Percentiles rank a stretch among this genome's conserved stretches.
phyloP scores from a whole-genome alignment of 2,888 invertebrate genomes.

The Barypeithes pellucidus region DNA sequence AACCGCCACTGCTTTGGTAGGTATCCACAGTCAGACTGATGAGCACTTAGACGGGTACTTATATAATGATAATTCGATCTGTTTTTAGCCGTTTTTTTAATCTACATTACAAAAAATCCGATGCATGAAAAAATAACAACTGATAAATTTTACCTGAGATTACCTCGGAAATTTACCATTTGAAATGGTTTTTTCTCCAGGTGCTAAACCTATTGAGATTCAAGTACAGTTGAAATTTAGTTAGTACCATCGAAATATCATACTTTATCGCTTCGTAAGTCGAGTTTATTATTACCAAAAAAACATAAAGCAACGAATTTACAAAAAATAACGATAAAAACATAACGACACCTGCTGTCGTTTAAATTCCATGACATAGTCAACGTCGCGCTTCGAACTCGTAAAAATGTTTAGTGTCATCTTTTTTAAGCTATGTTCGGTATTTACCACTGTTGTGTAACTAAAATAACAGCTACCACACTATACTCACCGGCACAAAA shows the following conservation, averaged over 20 bases:
- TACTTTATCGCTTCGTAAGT: conserved; percentile 1
- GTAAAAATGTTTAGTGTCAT: conserved; percentile 26
- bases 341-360: conserved; percentile 5
- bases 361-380: conserved; percentile 33
- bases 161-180: no score
- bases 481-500: no score
- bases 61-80: no score
- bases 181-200: no score
- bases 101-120: no score
- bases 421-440: conserved; percentile 12
- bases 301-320: conserved; percentile 26
- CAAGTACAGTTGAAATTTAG: conserved; percentile 13
- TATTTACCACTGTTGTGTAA: background rate
- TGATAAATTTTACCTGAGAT: no score
- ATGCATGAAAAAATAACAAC: no score
- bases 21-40: no score
- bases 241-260: conserved; percentile 11
- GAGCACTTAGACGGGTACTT: no score
- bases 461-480: no score
- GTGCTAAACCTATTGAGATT: conserved; percentile 2
- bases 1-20: no score
- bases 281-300: conserved; percentile 24
- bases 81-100: no score
- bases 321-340: conserved; percentile 33
- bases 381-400: conserved; percentile 32